Percentiles rank a stretch among this genome's conserved stretches.
Conservation (phyloP, 2,113 vertebrate species). For the Mirza zaza region DNA sequence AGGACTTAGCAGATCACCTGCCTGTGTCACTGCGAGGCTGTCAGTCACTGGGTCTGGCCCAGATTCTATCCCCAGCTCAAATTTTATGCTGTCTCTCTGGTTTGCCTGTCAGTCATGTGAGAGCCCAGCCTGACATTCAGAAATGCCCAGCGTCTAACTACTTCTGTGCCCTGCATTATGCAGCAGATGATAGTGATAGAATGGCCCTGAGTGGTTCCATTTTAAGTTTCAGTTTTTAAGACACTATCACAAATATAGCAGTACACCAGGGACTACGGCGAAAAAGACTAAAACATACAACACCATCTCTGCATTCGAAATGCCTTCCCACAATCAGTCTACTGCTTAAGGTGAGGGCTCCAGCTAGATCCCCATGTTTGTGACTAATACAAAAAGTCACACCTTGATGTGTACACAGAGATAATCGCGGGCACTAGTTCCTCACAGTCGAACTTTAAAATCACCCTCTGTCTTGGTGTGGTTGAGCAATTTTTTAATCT, state of each 20-base stretch:
- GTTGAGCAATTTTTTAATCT: background rate
- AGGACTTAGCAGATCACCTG: background rate
- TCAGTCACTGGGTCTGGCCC: background rate
- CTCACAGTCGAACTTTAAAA: background rate
- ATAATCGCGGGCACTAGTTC: background rate
- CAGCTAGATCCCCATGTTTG: background rate
- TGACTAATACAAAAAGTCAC: background rate
- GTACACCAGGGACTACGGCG: background rate
- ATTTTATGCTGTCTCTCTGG: slow-evolving; percentile 24
- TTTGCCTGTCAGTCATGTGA: slow-evolving; percentile 45
- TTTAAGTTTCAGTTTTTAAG: slow-evolving; percentile 11
- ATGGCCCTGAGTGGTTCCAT: background rate
- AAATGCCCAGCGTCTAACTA: background rate
- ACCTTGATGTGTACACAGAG: background rate
- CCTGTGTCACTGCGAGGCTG: background rate
- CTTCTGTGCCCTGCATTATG: background rate
- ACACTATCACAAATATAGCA: background rate
- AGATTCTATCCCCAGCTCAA: slow-evolving; percentile 31
- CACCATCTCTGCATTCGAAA: background rate
- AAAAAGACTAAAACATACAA: background rate
- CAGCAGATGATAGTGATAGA: background rate
- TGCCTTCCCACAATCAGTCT: background rate
- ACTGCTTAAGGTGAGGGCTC: background rate
- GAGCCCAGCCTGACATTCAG: background rate
- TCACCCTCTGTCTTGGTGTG: background rate